Evolutionary conservation across 2,888 invertebrate genomes (phyloP).

Genomic region (Leptopilina syphax): DNA sequence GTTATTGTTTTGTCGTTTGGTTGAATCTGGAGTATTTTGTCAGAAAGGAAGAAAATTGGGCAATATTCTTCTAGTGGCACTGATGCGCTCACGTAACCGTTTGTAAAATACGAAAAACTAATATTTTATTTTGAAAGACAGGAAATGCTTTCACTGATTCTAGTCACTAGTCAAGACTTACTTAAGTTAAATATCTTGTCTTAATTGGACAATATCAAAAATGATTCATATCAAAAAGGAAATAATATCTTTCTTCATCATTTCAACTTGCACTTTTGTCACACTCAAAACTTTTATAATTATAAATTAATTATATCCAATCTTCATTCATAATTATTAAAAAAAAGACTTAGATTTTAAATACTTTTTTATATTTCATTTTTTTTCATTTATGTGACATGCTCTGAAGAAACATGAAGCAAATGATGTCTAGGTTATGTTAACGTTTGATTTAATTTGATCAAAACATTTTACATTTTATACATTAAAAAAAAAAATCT

Average conservation of each 20-base stretch:
- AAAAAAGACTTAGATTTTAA: no score
- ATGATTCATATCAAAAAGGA: not conserved
- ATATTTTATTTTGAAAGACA: conserved; percentile 64
- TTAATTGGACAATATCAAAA: conserved; percentile 2
- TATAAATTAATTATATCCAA: no score
- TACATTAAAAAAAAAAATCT: no score
- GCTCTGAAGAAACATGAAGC: no score
- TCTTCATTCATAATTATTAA: no score
- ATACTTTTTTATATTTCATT: no score
- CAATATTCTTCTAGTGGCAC: conserved; percentile 46
- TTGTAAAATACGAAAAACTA: conserved; percentile 47
- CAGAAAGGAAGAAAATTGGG: conserved; percentile 48
- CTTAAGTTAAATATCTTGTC: conserved; percentile 23
- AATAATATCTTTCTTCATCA: not conserved
- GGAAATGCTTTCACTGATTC: conserved; percentile 67
- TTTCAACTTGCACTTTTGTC: not conserved
- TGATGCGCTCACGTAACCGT: conserved; percentile 48
- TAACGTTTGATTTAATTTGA: no score
- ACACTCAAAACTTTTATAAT: no score
- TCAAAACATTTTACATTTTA: no score
- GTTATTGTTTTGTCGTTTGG: conserved; percentile 1
- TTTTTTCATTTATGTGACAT: no score
- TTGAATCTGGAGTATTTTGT: conserved; percentile 36
- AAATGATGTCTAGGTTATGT: no score
- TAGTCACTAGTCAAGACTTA: conserved; percentile 14